These are phyloP conservation scores for Smutsia gigantea DNA, from an alignment of 2,797 vertebrate species.

Conservation along the genomic window DNA sequence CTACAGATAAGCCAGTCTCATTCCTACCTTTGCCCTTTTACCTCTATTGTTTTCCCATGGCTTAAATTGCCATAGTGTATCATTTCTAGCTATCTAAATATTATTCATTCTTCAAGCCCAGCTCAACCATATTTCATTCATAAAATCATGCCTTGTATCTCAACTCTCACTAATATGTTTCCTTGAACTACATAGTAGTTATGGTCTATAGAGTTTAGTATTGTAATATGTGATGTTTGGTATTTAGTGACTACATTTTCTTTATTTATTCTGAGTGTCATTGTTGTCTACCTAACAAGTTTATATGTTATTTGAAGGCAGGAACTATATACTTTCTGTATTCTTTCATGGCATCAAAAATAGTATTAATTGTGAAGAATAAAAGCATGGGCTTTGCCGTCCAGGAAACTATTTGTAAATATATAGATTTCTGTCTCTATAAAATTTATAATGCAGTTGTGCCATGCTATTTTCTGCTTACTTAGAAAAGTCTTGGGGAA, in stretches of 20 bases:
- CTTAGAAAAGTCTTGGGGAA: not conserved
- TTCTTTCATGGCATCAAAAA: not conserved
- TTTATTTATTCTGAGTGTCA: not conserved
- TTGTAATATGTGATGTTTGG: not conserved
- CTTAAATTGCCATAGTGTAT: not conserved
- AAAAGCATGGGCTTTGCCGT: not conserved
- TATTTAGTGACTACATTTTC: not conserved
- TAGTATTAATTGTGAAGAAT: not conserved
- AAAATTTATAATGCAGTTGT: not conserved
- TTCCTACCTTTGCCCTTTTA: not conserved
- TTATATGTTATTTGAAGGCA: not conserved
- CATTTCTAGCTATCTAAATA: not conserved
- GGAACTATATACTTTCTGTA: not conserved
- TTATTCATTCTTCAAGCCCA: not conserved
- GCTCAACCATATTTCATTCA: not conserved
- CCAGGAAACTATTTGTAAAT: constrained; percentile 7
- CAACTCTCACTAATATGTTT: not conserved
- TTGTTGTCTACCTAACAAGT: not conserved
- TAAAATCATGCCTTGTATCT: not conserved
- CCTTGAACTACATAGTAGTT: not conserved
- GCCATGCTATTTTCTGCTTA: not conserved
- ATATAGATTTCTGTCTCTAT: not conserved
- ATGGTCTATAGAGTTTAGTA: not conserved
- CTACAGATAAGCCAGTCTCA: not conserved
- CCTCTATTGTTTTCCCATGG: not conserved